Evolutionary conservation across 2,797 vertebrate genomes (phyloP), one percentile per base, ranked within the genome.

Genomic region (Yasuhikotakia modesta): DNA sequence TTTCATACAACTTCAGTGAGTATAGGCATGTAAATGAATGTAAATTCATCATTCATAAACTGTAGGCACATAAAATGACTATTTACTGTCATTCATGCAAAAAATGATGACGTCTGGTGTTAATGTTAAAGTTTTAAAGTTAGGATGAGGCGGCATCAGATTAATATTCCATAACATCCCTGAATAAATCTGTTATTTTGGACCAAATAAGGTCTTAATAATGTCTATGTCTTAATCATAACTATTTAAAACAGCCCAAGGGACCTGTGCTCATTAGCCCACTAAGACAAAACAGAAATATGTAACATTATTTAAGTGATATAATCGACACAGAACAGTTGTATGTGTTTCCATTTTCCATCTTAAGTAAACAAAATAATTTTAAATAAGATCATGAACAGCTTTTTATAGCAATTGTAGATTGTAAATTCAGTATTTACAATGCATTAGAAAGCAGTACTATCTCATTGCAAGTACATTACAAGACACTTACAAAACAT

Each of bases 51-150:
- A 80, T 79, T 83, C 83, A 86, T 73, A 80, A 73, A 87, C 85
- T 85, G 75, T 70, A 91, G 91, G 91, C 90, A 91, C 91, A 81
- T 81, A 24, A 72, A 70, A 69, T 70, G 79, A 85, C 60, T 50
- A 80, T 83, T 81, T 70, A 24, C 55, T 65, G n/a, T n/a, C n/a
- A n/a, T 21, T 22, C 43, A 39, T 24, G 4, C 17, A 7, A 24
- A 60, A 10, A n/a, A n/a, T n/a, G n/a, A n/a, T n/a, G n/a, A n/a
- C n/a, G n/a, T n/a, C n/a, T n/a, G n/a, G n/a, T n/a, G n/a, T n/a
- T n/a, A n/a, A n/a, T n/a, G n/a, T n/a, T n/a, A n/a, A 10, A 35
- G 10, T 32, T 1, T 35, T 19, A 10, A 39, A 39, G 35, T 39
- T 39, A 7, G 35, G 35, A 39, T 43, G 27, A 8, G 68, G 65